Conservation (phyloP, 92 coral and sea anemone species). For the Porites cylindrica region DNA sequence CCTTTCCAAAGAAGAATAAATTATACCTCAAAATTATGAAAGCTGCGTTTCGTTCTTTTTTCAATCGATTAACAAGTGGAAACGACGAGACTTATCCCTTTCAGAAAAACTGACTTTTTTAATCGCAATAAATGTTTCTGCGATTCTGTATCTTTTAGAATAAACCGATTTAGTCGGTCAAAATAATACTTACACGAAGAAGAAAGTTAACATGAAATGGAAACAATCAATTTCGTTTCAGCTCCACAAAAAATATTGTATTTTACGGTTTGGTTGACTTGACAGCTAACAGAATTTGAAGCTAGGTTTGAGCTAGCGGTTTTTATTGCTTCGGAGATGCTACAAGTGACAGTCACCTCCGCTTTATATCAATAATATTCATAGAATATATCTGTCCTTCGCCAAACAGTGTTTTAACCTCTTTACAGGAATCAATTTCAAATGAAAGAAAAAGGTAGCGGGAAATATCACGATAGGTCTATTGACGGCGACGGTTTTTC, state of each 20-base stretch:
- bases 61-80: not conserved
- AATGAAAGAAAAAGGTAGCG: not conserved
- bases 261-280: not conserved
- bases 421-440: not conserved
- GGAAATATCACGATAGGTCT: not conserved
- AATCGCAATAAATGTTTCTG: not conserved
- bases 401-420: conserved; percentile 6
- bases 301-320: not conserved
- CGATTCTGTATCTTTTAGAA: not conserved
- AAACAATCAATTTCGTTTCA: not conserved
- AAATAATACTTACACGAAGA: not conserved
- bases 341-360: not conserved
- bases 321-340: conserved; percentile 3
- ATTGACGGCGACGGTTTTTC: not conserved
- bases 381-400: conserved; percentile 2
- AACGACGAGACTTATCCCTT: not conserved
- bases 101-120: not conserved
- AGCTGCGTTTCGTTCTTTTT: not conserved
- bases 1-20: not conserved
- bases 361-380: conserved; percentile 11
- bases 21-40: not conserved
- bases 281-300: not conserved
- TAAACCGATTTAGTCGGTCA: not conserved
- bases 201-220: not conserved
- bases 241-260: not conserved